phyloP scores from a whole-genome alignment of 2,888 invertebrate genomes.

The Acanthosepion lycidas region DNA sequence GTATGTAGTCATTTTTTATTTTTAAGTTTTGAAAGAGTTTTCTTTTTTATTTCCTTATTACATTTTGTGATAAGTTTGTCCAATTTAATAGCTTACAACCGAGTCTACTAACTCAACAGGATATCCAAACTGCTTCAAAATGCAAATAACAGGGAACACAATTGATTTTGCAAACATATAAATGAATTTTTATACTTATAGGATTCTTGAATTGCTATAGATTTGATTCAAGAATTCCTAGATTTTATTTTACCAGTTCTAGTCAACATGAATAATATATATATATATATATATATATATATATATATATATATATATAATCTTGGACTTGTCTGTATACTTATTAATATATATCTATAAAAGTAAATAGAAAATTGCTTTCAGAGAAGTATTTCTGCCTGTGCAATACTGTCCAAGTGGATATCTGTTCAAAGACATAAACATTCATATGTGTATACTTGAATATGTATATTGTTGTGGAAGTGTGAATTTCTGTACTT shows the following conservation, averaged over 20 bases:
- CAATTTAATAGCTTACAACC: neutral
- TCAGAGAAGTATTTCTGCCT: neutral
- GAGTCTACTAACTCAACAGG: slow-evolving; percentile 9
- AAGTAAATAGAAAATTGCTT: neutral
- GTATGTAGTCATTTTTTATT: neutral
- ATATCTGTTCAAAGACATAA: too few relatives aligned
- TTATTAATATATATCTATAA: too few relatives aligned
- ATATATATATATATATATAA: too few relatives aligned
- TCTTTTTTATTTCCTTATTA: neutral
- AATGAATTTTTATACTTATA: slow-evolving; percentile 23
- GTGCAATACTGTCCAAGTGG: too few relatives aligned
- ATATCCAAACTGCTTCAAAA: neutral
- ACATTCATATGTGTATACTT: too few relatives aligned
- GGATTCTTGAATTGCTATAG: neutral
- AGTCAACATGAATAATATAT: too few relatives aligned
- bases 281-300: too few relatives aligned
- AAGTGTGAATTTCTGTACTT: too few relatives aligned
- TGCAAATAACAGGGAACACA: neutral
- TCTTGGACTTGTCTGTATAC: too few relatives aligned
- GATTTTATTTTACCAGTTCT: neutral
- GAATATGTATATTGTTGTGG: neutral
- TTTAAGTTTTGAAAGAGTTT: neutral
- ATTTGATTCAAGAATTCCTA: slow-evolving; percentile 17
- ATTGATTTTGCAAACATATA: neutral
- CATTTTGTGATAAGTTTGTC: neutral